Base-by-base conservation (phyloP, 1,140 invertebrate genomes). In the Chionoecetes opilio region DNA sequence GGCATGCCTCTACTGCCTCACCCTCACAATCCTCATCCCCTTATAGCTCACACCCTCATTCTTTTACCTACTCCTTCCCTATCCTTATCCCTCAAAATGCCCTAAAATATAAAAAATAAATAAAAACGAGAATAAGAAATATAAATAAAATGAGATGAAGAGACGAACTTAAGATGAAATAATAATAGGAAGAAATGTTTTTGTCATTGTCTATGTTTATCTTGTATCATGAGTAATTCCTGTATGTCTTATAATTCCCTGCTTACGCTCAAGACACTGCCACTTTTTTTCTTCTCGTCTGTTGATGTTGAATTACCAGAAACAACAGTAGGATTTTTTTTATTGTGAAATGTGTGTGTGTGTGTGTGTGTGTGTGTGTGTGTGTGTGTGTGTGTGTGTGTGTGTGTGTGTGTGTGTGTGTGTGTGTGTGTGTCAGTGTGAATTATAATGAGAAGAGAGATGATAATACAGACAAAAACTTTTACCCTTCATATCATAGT, bases 301-400 rank as follows among this genome's bases (percentile, higher is more conserved):
- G 5, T 14, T n/a, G n/a, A n/a, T n/a, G n/a, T n/a, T n/a, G n/a
- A n/a, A n/a, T n/a, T n/a, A n/a, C n/a, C n/a, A n/a, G n/a, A n/a
- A n/a, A n/a, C 41, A 5, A 46, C 41, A 46, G 41, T 8, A 14
- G 14, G 41, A 46, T 46, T 46, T 8, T 46, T 46, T 14, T 46
- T 46, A 46, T 46, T 46, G 14, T 46, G 5, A 14, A 46, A 14
- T 46, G 11, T 75, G 63, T 8, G 63, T 75, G 21, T 75, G 63
- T 75, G 63, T 75, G 21, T 75, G 63, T 75, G 63, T 75, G 21
- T 75, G 63, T 17, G 63, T 75, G 63, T 75, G 63, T 75, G 63
- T 75, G 63, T 75, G 63, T 75, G 63, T 75, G 63, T 75, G 63
- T 75, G 63, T 75, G 63, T 75, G 63, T 75, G 63, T 75, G 63